Percentiles rank a stretch among this genome's conserved stretches.
These are phyloP conservation scores for Lasioglossum vierecki DNA, from an alignment of 2,888 invertebrate species.

Conservation along the genomic window DNA sequence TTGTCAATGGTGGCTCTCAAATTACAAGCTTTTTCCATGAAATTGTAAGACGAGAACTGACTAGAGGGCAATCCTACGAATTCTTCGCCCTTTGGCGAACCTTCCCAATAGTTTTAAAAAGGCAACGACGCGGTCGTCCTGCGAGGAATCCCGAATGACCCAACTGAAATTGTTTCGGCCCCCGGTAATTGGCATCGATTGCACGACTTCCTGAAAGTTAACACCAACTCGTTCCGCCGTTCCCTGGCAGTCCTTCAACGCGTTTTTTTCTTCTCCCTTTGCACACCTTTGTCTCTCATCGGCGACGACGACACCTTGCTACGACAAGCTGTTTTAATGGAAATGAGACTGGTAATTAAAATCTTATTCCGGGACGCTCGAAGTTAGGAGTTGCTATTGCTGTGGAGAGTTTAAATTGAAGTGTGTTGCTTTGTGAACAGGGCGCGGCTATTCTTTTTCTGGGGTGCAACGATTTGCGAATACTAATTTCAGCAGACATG, in stretches of 20 bases:
- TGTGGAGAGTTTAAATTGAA: neutral
- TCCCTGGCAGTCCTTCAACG: neutral
- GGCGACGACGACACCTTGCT: conserved; percentile 8
- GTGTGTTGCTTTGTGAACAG: conserved; percentile 1
- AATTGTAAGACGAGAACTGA: too few species aligned
- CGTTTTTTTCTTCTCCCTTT: neutral
- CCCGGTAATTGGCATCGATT: conserved; percentile 43
- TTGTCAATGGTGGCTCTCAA: too few species aligned
- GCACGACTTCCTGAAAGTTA: conserved; percentile 40
- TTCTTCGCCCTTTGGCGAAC: conserved; percentile 24
- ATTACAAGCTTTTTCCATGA: too few species aligned
- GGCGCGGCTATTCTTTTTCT: neutral
- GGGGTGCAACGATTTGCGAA: neutral
- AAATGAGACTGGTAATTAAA: conserved; percentile 39
- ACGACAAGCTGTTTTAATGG: conserved; percentile 26
- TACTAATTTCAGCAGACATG: neutral
- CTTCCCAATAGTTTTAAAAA: conserved; percentile 13
- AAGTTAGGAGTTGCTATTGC: conserved; percentile 4
- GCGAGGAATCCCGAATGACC: conserved; percentile 32
- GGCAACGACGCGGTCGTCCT: conserved; percentile 9
- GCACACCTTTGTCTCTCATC: conserved; percentile 5
- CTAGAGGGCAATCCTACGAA: neutral
- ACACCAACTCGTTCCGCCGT: neutral
- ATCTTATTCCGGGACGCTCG: conserved; percentile 7
- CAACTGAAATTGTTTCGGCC: conserved; percentile 40